Evolutionary conservation across 2,888 invertebrate species (phyloP), one percentile per base, ranked within the genome.

Genomic region (Siphlonurus alternatus): DNA sequence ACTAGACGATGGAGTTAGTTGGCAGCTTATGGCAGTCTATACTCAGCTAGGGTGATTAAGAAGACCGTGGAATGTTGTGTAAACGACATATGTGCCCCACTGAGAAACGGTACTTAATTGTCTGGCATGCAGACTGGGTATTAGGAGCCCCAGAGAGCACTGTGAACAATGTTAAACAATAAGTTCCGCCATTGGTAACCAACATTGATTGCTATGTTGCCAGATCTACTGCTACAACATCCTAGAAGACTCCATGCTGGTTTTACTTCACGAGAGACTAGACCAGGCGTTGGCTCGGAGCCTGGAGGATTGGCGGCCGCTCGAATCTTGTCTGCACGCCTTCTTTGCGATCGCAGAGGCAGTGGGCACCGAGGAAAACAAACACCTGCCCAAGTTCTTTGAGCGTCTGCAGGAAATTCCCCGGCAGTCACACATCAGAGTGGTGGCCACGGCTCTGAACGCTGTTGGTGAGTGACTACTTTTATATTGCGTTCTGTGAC

Each of bases 191-290:
- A n/a, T n/a, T 51, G 53, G 10, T 15, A 51, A 51, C 53, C n/a
- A 15, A 15, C 53, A 51, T 15, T 15, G n/a, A 15, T 5, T 56
- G 63, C 66, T 60, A 66, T 68, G 67, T 66, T 70, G 73, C 7
- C 73, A 88, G 88, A 86, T 89, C 80, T 93, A 93, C 74, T 91
- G 93, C 75, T 90, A 87, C 76, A 86, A 85, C 70, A 84, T 94
- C 3, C 77, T 94, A n/a, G 83, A 87, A 67, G 82, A 85, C 56
- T 82, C 83, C 72, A 83, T 92, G 71, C 77, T 93, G 69, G 78
- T 84, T 66, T 81, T 88, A 64, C 80, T 93, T 68, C 84, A 84
- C 64, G 78, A 78, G 3, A 82, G 86, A 69, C 72, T 89, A 62
- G 80, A 80, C 66, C 79, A 81, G 68, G 78, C 82, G 0, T 75